Conservation (phyloP, 2,888 invertebrate genomes). For the Drosophila quinaria region DNA sequence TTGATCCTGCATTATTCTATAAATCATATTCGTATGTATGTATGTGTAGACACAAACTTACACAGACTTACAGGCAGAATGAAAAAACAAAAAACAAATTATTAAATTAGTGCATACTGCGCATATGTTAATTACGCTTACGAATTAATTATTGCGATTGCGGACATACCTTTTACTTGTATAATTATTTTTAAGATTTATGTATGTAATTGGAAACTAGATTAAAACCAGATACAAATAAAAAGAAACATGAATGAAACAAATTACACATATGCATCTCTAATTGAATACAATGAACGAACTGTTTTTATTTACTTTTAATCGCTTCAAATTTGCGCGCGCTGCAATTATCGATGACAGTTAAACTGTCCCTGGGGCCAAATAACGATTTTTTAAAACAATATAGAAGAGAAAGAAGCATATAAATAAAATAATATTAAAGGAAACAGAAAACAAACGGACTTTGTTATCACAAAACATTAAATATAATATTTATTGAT, state of each 20-base stretch:
- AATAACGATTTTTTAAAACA: neutral
- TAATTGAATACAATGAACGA: slow-evolving; percentile 29
- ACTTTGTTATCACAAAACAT: neutral
- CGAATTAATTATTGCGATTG: slow-evolving; percentile 54
- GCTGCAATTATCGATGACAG: neutral
- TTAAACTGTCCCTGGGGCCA: neutral
- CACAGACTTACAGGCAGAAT: neutral
- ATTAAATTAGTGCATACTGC: slow-evolving; percentile 40
- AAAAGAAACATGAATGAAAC: slow-evolving; percentile 47
- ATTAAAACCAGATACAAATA: slow-evolving; percentile 55
- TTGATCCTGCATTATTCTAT: slow-evolving; percentile 38
- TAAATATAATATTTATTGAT: neutral
- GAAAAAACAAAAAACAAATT: slow-evolving; percentile 17
- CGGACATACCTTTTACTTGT: slow-evolving; percentile 57
- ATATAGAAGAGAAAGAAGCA: neutral
- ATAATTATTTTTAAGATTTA: slow-evolving; percentile 54
- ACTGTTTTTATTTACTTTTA: neutral
- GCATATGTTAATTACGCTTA: slow-evolving; percentile 59
- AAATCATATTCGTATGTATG: slow-evolving; percentile 32
- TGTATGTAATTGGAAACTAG: slow-evolving; percentile 63
- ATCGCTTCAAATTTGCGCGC: neutral
- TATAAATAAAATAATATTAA: neutral
- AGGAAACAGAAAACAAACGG: too few species aligned
- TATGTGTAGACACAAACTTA: slow-evolving; percentile 19
- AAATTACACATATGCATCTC: slow-evolving; percentile 21